phyloP scores from a whole-genome alignment of 2,888 invertebrate genomes.

The Camptogramma bilineatum region DNA sequence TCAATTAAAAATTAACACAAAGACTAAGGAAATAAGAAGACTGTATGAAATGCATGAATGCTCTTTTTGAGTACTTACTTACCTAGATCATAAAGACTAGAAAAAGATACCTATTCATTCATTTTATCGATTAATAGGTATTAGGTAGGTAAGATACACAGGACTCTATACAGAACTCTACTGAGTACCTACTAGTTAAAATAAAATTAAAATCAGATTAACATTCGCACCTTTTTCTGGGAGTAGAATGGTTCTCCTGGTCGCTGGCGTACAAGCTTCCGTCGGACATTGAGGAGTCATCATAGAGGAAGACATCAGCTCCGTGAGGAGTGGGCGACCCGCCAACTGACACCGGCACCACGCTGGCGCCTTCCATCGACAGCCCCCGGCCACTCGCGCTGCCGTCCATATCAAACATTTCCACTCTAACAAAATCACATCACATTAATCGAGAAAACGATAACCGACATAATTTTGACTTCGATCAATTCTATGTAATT shows the following conservation, averaged over 20 bases:
- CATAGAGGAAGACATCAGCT: constrained; percentile 90
- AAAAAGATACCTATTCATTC: too few relatives aligned
- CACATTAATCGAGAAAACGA: not conserved
- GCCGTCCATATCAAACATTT: constrained; percentile 63
- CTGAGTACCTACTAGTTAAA: too few relatives aligned
- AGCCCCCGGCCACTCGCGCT: constrained; percentile 48
- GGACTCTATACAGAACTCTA: too few relatives aligned
- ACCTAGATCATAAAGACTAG: too few relatives aligned
- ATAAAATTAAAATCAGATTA: too few relatives aligned
- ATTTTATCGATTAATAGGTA: too few relatives aligned
- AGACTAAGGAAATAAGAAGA: too few relatives aligned
- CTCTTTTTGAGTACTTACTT: too few relatives aligned
- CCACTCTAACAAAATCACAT: constrained; percentile 27
- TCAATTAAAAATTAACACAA: too few relatives aligned
- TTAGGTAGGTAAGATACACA: too few relatives aligned
- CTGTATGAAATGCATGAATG: too few relatives aligned
- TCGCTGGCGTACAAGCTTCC: constrained; percentile 92
- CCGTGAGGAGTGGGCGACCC: constrained; percentile 79
- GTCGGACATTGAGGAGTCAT: constrained; percentile 85
- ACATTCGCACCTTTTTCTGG: constrained; percentile 85
- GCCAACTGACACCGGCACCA: constrained; percentile 78
- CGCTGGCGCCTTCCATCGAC: constrained; percentile 50
- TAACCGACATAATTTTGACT: not conserved
- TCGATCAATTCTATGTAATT: not conserved
- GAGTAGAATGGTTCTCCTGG: constrained; percentile 90